Conservation (phyloP, 2,113 vertebrate genomes). For the Rattus rattus region DNA sequence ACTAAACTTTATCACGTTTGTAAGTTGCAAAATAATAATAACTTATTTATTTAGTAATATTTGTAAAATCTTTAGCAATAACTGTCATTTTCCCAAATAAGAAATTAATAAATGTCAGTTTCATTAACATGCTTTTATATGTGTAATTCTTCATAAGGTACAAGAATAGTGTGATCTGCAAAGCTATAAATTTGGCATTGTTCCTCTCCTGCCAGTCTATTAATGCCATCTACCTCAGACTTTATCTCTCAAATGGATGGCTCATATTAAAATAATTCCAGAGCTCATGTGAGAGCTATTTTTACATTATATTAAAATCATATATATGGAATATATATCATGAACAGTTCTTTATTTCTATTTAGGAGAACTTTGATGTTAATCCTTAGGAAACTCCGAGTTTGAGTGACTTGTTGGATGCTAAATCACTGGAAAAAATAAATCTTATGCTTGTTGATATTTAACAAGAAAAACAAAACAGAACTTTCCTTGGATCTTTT, state of each 20-base stretch:
- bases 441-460: neutral
- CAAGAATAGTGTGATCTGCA: neutral
- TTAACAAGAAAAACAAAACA: neutral
- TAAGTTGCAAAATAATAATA: neutral
- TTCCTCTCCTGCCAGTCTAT: neutral
- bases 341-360: neutral
- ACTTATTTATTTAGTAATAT: neutral
- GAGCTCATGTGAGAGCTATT: neutral
- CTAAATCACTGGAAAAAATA: neutral
- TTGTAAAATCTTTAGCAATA: neutral
- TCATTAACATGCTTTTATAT: neutral
- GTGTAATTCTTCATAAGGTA: constrained; percentile 18
- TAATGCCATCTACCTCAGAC: neutral
- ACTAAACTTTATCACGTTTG: neutral
- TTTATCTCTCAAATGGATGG: constrained; percentile 8
- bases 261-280: neutral
- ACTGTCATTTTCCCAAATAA: neutral
- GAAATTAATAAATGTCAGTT: constrained; percentile 40
- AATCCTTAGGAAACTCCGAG: neutral
- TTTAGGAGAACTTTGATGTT: neutral
- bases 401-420: neutral
- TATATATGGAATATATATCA: neutral
- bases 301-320: neutral
- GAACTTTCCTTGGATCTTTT: neutral
- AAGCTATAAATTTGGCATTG: neutral